Evolutionary conservation across 2,888 invertebrate species (phyloP).

Genomic region (Pyralis farinalis): DNA sequence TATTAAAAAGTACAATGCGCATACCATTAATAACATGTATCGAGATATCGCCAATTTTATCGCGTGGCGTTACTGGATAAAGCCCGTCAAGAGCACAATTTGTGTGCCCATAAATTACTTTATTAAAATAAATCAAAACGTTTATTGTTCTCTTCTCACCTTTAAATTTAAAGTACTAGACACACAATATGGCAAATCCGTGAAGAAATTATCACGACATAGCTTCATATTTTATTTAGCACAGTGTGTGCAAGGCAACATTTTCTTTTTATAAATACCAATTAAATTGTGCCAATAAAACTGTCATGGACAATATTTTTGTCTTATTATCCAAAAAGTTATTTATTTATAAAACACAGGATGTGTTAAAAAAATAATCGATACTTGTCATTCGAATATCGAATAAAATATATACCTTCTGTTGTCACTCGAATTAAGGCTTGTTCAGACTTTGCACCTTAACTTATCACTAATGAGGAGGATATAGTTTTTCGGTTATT

Average conservation of each 20-base stretch:
- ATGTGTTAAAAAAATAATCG: background rate
- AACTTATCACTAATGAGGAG: too few species aligned
- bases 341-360: background rate
- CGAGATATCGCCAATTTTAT: conserved; percentile 65
- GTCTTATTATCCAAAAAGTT: too few species aligned
- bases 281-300: too few species aligned
- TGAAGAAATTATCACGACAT: too few species aligned
- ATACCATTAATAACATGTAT: conserved; percentile 64
- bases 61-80: conserved; percentile 64
- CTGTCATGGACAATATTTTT: too few species aligned
- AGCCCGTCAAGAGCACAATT: conserved; percentile 69
- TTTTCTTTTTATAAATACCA: too few species aligned
- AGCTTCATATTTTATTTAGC: too few species aligned
- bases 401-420: conserved; percentile 24
- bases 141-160: conserved; percentile 76
- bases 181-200: too few species aligned
- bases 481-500: too few species aligned
- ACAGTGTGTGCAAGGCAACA: too few species aligned
- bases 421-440: conserved; percentile 23
- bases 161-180: conserved; percentile 13
- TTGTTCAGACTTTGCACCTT: background rate
- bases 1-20: conserved; percentile 60
- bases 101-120: conserved; percentile 75
- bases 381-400: conserved; percentile 14
- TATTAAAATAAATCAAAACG: conserved; percentile 76